These are phyloP conservation scores for Serrognathus titanus DNA, from an alignment of 2,888 invertebrate species.

Conservation along the genomic window DNA sequence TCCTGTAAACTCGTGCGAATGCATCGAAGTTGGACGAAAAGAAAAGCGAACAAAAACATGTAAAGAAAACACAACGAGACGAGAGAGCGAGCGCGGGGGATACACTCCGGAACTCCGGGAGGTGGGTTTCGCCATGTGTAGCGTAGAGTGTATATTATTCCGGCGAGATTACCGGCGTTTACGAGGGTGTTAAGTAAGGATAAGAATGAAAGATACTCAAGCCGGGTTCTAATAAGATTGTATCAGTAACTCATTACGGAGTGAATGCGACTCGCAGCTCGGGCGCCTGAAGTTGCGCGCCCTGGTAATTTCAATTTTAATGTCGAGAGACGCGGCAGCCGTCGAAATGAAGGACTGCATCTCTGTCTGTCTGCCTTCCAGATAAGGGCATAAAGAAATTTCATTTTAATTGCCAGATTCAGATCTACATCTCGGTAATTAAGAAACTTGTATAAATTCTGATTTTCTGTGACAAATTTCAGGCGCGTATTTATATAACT, in stretches of 20 bases:
- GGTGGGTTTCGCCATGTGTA: conserved; percentile 28
- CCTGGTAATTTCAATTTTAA: conserved; percentile 39
- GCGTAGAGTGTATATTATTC: conserved; percentile 20
- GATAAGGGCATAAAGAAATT: conserved; percentile 40
- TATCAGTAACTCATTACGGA: conserved; percentile 42
- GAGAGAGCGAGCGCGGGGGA: not conserved
- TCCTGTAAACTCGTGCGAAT: conserved; percentile 1
- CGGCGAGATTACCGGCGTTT: conserved; percentile 7
- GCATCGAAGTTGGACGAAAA: not conserved
- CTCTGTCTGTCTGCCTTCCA: conserved; percentile 22
- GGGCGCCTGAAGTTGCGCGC: conserved; percentile 23
- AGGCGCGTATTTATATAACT: conserved; percentile 16
- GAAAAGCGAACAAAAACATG: conserved; percentile 2
- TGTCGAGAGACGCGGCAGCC: conserved; percentile 26
- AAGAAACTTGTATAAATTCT: conserved; percentile 39
- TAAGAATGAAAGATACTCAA: conserved; percentile 38
- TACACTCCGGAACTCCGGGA: conserved; percentile 16
- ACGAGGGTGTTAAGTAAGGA: conserved; percentile 21
- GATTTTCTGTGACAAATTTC: conserved; percentile 27
- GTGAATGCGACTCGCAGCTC: conserved; percentile 34
- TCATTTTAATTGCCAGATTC: conserved; percentile 41
- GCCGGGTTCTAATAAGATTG: conserved; percentile 39
- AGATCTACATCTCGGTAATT: conserved; percentile 40
- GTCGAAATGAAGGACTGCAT: conserved; percentile 26
- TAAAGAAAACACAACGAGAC: not conserved